These are phyloP conservation scores for Ariopsis seemanni DNA, from an alignment of 2,113 vertebrate species.

Conservation along the genomic window DNA sequence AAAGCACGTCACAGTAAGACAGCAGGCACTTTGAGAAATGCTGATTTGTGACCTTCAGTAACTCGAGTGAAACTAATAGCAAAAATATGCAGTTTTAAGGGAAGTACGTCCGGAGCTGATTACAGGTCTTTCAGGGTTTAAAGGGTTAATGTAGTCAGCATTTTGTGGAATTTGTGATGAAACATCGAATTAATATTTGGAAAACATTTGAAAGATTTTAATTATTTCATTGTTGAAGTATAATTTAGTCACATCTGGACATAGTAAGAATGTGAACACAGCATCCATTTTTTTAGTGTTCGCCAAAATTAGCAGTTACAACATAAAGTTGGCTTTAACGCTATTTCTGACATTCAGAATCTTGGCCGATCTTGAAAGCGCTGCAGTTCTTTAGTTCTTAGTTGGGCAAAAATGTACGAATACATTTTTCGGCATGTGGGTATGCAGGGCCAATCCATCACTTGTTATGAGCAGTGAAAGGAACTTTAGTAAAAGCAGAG, in stretches of 20 bases:
- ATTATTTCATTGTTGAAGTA: not conserved
- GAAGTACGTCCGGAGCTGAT: not conserved
- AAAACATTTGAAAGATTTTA: not conserved
- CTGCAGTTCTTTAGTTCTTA: conserved; percentile 7
- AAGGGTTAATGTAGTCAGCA: not conserved
- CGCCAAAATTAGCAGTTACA: not conserved
- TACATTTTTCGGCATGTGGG: conserved; percentile 13
- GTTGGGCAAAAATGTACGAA: not conserved
- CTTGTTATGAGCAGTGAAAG: conserved; percentile 12
- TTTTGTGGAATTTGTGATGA: not conserved
- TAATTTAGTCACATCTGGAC: conserved; percentile 12
- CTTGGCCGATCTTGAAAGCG: not conserved
- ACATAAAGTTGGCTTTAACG: not conserved
- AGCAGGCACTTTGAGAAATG: not conserved
- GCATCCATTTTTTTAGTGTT: not conserved
- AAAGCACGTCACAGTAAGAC: not conserved
- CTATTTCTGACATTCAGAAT: not conserved
- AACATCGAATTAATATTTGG: not conserved
- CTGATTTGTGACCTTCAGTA: not conserved
- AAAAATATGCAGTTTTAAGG: not conserved
- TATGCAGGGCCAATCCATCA: conserved; percentile 8
- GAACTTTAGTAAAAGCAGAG: conserved; percentile 15
- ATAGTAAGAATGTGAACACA: not conserved
- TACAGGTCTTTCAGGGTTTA: not conserved
- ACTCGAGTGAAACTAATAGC: not conserved